Evolutionary conservation across 2,797 vertebrate species (phyloP).

Genomic region (Glyptemys insculpta): DNA sequence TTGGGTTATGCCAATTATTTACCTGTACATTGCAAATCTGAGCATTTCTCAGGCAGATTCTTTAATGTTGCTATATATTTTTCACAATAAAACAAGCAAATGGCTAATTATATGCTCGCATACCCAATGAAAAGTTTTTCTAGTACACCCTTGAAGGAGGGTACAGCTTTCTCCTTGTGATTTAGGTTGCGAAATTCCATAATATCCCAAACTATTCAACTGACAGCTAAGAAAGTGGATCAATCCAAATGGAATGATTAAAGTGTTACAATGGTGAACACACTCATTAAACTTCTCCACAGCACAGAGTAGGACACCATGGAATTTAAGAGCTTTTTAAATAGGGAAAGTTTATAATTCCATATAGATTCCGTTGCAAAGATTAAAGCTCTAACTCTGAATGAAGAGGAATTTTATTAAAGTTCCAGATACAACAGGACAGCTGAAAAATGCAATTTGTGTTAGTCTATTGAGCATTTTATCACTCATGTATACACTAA

Average conservation of each 20-base stretch:
- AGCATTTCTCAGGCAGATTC: slow-evolving; percentile 3
- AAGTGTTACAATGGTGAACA: not conserved
- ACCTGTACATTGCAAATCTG: not conserved
- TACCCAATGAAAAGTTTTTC: not conserved
- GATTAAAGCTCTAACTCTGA: not conserved
- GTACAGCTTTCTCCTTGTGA: not conserved
- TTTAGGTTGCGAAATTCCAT: not conserved
- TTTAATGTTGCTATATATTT: not conserved
- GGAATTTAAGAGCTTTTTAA: not conserved
- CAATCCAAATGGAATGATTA: not conserved
- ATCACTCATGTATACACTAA: not conserved
- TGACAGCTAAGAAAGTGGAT: not conserved
- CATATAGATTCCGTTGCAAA: not conserved
- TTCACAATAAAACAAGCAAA: not conserved
- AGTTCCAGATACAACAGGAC: not conserved
- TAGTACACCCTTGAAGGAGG: rapidly evolving
- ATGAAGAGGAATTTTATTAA: not conserved
- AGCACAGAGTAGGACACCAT: not conserved
- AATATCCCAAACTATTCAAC: not conserved
- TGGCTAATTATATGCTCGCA: not conserved
- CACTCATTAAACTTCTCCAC: not conserved
- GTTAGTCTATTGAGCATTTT: not conserved
- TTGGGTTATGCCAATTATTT: not conserved
- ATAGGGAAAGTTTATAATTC: not conserved
- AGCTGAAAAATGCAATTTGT: not conserved